phyloP scores from a whole-genome alignment of 2,888 invertebrate species.

The Diplolepis rosae region DNA sequence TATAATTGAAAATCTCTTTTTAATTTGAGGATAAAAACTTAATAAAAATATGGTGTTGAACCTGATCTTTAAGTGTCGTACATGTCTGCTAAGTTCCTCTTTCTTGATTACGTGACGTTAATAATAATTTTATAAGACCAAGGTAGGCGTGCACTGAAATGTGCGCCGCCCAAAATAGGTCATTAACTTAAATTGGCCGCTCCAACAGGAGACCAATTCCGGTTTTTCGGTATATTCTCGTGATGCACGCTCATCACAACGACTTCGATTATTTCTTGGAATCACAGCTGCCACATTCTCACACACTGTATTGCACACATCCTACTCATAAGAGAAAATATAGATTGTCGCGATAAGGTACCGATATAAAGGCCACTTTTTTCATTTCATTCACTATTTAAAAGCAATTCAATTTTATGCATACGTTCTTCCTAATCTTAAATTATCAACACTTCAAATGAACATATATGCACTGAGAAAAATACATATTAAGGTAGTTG shows the following conservation, averaged over 20 bases:
- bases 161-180: conserved; percentile 36
- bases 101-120: background rate
- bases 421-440: no score
- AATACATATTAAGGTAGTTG: no score
- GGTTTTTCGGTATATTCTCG: conserved; percentile 1
- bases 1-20: background rate
- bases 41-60: background rate
- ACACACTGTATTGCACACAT: background rate
- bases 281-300: background rate
- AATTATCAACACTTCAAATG: no score
- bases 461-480: no score
- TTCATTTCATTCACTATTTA: background rate
- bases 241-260: conserved; percentile 2
- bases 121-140: background rate
- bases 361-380: background rate
- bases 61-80: background rate
- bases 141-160: background rate
- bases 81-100: background rate
- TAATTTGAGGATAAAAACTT: background rate
- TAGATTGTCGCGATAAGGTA: background rate
- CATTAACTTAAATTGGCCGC: conserved; percentile 44
- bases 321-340: background rate
- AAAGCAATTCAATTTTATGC: background rate
- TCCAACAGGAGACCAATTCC: no score
- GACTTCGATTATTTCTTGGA: background rate